phyloP scores from a whole-genome alignment of 2,888 invertebrate genomes.

The Trisateles emortualis region DNA sequence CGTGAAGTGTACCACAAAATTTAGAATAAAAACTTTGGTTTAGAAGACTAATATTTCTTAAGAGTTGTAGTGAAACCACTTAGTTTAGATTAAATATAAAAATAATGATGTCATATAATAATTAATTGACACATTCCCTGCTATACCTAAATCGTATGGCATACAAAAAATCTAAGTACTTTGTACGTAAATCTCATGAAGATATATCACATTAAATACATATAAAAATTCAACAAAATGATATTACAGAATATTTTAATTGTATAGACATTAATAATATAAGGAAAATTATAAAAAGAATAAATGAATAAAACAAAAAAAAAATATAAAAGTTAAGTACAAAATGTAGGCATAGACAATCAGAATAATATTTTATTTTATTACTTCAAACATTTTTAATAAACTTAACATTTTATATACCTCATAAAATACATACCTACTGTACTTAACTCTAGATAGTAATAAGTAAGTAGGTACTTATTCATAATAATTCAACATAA shows the following conservation, averaged over 20 bases:
- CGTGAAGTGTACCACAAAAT: background rate
- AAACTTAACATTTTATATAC: background rate
- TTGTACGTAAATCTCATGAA: slow-evolving; percentile 69
- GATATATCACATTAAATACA: slow-evolving; percentile 57
- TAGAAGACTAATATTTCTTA: slow-evolving; percentile 20
- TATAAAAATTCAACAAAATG: slow-evolving; percentile 28
- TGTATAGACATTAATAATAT: slow-evolving; percentile 18
- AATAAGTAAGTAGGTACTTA: slow-evolving; percentile 8
- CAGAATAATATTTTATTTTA: background rate
- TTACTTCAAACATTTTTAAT: too few relatives aligned
- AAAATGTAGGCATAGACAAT: background rate
- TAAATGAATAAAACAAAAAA: too few relatives aligned
- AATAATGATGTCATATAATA: background rate
- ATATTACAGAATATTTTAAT: slow-evolving; percentile 15
- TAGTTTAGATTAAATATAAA: too few relatives aligned
- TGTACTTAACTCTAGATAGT: slow-evolving; percentile 5
- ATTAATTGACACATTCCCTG: slow-evolving; percentile 44
- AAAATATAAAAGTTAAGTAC: slow-evolving; percentile 5
- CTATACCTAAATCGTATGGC: slow-evolving; percentile 56
- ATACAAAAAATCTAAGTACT: slow-evolving; percentile 69
- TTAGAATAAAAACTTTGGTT: slow-evolving; percentile 30
- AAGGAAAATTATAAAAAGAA: slow-evolving; percentile 4
- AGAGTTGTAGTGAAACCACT: background rate
- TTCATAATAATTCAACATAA: slow-evolving; percentile 10
- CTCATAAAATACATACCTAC: background rate